Evolutionary conservation across 2,113 vertebrate genomes (phyloP).

Genomic region (Verasper variegatus): DNA sequence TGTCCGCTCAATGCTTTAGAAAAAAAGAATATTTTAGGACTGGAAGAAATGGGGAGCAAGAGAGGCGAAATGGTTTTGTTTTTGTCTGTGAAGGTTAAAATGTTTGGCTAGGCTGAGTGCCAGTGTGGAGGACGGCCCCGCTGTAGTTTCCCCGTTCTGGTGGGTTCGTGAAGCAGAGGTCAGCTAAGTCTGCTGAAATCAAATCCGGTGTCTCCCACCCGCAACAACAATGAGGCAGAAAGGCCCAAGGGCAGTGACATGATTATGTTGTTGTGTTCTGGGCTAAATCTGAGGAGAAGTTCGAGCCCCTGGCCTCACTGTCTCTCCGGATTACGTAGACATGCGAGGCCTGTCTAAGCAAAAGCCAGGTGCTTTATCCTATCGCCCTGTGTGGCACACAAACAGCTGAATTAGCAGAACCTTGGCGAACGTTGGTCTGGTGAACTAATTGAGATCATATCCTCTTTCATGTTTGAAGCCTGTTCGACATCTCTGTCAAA

Average conservation of each 20-base stretch:
- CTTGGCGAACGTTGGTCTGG: slow-evolving; percentile 36
- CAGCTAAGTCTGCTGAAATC: slow-evolving; percentile 73
- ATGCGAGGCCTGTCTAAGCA: slow-evolving; percentile 54
- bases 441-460: slow-evolving; percentile 50
- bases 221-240: slow-evolving; percentile 68
- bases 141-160: slow-evolving; percentile 64
- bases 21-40: slow-evolving; percentile 56
- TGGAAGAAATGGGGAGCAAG: slow-evolving; percentile 50
- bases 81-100: slow-evolving; percentile 72
- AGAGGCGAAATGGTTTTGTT: slow-evolving; percentile 67
- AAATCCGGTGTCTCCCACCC: slow-evolving; percentile 69
- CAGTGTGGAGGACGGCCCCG: slow-evolving; percentile 59
- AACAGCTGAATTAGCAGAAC: slow-evolving; percentile 66
- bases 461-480: slow-evolving; percentile 67
- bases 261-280: slow-evolving; percentile 70
- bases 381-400: slow-evolving; percentile 60
- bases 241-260: slow-evolving; percentile 59
- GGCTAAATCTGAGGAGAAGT: slow-evolving; percentile 61
- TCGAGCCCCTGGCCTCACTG: slow-evolving; percentile 45
- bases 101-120: slow-evolving; percentile 72
- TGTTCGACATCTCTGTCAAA: slow-evolving; percentile 68
- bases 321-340: slow-evolving; percentile 63
- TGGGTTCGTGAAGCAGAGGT: slow-evolving; percentile 58
- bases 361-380: slow-evolving; percentile 71
- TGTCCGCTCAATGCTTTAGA: slow-evolving; percentile 41